Base-by-base conservation (phyloP, 2,888 invertebrate genomes). In the Trypoxylon attenuatum region DNA sequence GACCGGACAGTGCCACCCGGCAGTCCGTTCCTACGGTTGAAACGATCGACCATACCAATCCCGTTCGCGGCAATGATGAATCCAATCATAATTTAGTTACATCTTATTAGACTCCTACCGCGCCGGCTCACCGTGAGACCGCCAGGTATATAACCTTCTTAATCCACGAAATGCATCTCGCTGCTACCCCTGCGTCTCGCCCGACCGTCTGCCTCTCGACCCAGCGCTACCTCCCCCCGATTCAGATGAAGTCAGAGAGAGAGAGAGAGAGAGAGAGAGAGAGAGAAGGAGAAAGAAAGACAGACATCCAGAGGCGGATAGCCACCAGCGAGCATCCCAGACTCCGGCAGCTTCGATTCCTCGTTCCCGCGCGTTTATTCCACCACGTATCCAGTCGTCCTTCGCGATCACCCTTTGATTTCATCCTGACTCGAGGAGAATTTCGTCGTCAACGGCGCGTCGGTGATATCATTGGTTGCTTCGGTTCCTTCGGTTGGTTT, bases 81-180 rank as follows among this genome's bases (percentile, higher is more conserved):
- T 85, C 84, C 84, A 85, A 85, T 85, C 84, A 85, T 84, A 85
- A 85, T 84, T 85, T 84, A 84, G 84, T 85, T 85, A 85, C 84
- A 85, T 85, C 84, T 85, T 84, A 85, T 85, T 85, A 84, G 84
- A 84, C 84, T 84, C 84, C 84, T 82, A 84, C 84, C 80, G 83
- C 79, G 83, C 83, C 70, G 76, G 78, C 80, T 79, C 82, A 82
- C 84, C 83, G 84, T 84, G 84, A 83, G 84, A 84, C 71, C 78
- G 82, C 79, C 80, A 80, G 81, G 80, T 81, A 80, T 77, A 76
- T 70, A 82, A 79, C 82, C 76, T 84, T 78, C 82, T 83, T 83
- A 83, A 84, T 84, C 79, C 84, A 82, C 81, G 75, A 84, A 84
- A 83, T 82, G 81, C 80, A 79, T 81, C 78, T 69, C 68, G 61